Conservation (phyloP, 1,140 invertebrate genomes). For the Ostrea edulis region DNA sequence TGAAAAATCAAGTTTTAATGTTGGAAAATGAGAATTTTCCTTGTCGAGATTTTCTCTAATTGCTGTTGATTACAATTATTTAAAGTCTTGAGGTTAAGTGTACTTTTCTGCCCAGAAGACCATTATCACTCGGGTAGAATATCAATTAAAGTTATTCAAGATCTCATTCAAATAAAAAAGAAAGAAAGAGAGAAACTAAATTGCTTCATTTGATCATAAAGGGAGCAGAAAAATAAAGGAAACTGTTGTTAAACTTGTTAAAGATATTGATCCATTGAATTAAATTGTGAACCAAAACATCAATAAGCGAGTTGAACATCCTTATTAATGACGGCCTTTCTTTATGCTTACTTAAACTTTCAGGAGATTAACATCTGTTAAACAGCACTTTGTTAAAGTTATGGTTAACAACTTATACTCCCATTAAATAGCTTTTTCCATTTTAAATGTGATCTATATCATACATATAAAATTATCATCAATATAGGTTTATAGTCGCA, state of each 20-base stretch:
- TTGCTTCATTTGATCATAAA: not conserved
- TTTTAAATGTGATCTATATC: too few relatives aligned
- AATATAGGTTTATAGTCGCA: too few relatives aligned
- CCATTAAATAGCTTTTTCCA: too few relatives aligned
- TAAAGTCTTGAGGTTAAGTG: not conserved
- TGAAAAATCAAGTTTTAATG: not conserved
- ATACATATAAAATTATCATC: too few relatives aligned
- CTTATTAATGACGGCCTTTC: not conserved
- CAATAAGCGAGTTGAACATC: not conserved
- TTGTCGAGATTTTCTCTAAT: not conserved
- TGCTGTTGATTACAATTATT: not conserved
- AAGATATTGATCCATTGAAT: not conserved
- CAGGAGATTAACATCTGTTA: too few relatives aligned
- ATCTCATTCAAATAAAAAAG: not conserved
- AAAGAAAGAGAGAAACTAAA: not conserved
- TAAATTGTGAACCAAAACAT: not conserved
- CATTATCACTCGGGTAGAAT: not conserved
- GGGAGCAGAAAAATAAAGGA: not conserved
- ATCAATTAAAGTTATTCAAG: not conserved
- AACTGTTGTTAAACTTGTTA: not conserved
- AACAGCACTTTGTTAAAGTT: too few relatives aligned
- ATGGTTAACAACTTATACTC: too few relatives aligned
- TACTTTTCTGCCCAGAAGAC: slow-evolving; percentile 11
- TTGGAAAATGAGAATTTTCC: not conserved
- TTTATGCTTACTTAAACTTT: not conserved